Base-by-base conservation (phyloP, 1,140 invertebrate species). In the Drosophila parabipectinata region DNA sequence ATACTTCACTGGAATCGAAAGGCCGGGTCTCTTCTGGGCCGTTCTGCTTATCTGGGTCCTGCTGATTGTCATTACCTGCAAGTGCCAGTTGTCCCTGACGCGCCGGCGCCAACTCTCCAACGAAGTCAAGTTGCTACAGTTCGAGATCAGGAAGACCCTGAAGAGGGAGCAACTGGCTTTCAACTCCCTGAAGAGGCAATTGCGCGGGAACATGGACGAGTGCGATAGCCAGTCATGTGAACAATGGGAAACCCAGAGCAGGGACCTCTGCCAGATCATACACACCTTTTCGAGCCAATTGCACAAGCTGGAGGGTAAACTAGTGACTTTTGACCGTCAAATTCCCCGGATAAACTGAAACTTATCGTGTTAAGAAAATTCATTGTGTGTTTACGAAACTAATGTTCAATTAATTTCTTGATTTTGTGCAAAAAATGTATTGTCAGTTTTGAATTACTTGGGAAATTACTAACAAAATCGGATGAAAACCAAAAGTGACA, bases 121-220 rank as follows among this genome's bases (percentile, higher is more conserved):
- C n/a, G 44, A 47, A 2, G 37, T 71, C 3, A 69, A 71, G 26
- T 53, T n/a, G 8, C 14, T 71, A 7, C 72, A 72, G 51, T 47
- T 41, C 30, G 59, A 75, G 37, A 50, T 64, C 8, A 18, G 72
- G 3, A 63, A 54, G 30, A 72, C 54, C 0, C 12, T 74, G 1
- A 74, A 63, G 15, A n/a, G 15, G 28, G 67, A 75, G n/a, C 59
- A 75, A 4, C 3, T 44, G 18, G 45, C 34, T 0, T 50, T 62
- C 12, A 10, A 71, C 0, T 5, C 14, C 9, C 12, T 58, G 15
- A 47, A 47, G 44, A 5, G 9, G 9, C 1, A 9, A 24, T 6
- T 47, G 44, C 44, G 18, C 3, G 1, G 18, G 6, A 21, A 1
- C 7, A 47, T 47, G 44, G 44, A 10, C 15, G 18, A 47, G 7